A percentile compares a stretch with the other conserved stretches of the same genome.
Evolutionary conservation across 2,797 vertebrate species (phyloP).

Genomic region (Acipenser oxyrinchus): DNA sequence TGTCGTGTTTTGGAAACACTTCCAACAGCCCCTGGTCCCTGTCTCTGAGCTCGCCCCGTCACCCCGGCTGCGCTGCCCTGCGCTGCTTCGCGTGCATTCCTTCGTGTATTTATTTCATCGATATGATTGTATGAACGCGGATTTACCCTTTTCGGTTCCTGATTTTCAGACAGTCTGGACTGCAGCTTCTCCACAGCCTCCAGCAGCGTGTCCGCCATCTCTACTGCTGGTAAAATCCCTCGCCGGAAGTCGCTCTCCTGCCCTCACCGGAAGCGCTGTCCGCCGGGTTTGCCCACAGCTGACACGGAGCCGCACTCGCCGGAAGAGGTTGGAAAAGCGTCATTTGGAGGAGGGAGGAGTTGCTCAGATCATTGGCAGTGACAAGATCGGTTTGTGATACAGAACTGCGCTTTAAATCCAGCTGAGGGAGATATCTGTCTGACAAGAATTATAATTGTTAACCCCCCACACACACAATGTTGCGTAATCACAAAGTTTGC

Average conservation of each 20-base stretch:
- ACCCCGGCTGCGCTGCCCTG: not conserved
- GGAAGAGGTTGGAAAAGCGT: no score
- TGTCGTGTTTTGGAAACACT: not conserved
- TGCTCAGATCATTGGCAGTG: not conserved
- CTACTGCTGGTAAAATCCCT: slow-evolving; percentile 63
- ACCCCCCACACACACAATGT: not conserved
- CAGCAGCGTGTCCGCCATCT: slow-evolving; percentile 90
- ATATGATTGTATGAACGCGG: not conserved
- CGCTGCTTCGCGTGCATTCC: no score
- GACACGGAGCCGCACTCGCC: slow-evolving; percentile 13
- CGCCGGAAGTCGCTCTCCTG: slow-evolving; percentile 1
- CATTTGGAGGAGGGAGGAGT: not conserved
- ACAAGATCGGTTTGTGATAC: not conserved
- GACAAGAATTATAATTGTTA: not conserved
- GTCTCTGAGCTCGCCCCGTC: not conserved
- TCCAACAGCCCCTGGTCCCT: no score
- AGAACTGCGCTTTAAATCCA: not conserved
- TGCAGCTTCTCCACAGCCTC: slow-evolving; percentile 91
- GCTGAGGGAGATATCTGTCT: not conserved
- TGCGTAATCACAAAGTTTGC: no score
- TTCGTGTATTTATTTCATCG: no score
- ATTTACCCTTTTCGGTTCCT: slow-evolving; percentile 77
- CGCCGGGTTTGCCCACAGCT: not conserved
- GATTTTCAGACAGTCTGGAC: slow-evolving; percentile 73
- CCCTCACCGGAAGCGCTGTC: slow-evolving; percentile 16